Evolutionary conservation across 2,113 vertebrate genomes (phyloP).

Genomic region (Thamnaconus septentrionalis): DNA sequence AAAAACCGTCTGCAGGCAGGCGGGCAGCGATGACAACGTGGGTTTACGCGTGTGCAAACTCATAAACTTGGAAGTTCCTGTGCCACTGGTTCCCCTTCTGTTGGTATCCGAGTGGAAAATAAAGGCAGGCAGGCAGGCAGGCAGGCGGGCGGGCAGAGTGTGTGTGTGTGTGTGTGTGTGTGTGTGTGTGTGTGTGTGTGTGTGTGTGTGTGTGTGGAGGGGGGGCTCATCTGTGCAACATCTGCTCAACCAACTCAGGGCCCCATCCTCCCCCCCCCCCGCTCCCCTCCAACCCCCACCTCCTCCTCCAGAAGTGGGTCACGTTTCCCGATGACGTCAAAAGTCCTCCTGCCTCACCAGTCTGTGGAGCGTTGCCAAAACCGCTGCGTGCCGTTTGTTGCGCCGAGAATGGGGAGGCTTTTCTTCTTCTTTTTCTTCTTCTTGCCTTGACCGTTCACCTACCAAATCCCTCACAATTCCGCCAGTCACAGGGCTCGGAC

Average conservation of each 20-base stretch:
- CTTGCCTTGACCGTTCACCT: conserved; percentile 52
- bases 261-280: conserved; percentile 47
- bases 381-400: conserved; percentile 61
- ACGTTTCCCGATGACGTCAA: conserved; percentile 77
- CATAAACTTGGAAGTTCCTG: conserved; percentile 27
- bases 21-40: too few relatives aligned
- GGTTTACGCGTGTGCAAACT: conserved; percentile 24
- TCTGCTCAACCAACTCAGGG: conserved; percentile 71
- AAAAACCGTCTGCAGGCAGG: conserved; percentile 1
- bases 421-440: conserved; percentile 25
- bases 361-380: conserved; percentile 64
- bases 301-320: conserved; percentile 69
- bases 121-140: conserved; percentile 27
- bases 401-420: conserved; percentile 61
- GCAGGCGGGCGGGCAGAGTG: conserved; percentile 14
- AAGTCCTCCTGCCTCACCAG: conserved; percentile 67
- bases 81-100: conserved; percentile 22
- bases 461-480: conserved; percentile 42
- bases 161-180: conserved; percentile 18
- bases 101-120: conserved; percentile 47
- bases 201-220: conserved; percentile 11
- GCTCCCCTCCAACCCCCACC: too few relatives aligned
- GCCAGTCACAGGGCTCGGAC: conserved; percentile 4
- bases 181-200: conserved; percentile 9
- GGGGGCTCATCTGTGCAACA: conserved; percentile 67